Percentiles rank a stretch among this genome's conserved stretches.
These are phyloP conservation scores for Lordiphosa collinella DNA, from an alignment of 1,140 invertebrate genomes.

Conservation along the genomic window DNA sequence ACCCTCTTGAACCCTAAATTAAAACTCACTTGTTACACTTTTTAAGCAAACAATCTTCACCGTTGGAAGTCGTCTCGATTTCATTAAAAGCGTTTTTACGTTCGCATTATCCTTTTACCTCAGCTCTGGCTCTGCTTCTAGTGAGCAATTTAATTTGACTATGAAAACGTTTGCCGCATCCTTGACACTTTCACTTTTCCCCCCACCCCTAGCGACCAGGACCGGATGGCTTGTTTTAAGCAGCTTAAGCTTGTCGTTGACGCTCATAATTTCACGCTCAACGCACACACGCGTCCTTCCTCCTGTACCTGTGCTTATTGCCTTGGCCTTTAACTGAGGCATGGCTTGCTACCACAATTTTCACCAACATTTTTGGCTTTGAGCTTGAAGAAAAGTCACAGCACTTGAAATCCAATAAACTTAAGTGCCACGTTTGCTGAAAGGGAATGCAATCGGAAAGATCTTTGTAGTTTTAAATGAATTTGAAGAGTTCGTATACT, in stretches of 20 bases:
- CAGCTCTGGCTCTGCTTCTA: conserved; percentile 29
- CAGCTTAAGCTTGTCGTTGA: conserved; percentile 75
- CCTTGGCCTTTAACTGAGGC: conserved; percentile 30
- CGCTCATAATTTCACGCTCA: conserved; percentile 72
- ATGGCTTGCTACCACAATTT: conserved; percentile 33
- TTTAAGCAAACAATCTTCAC: conserved; percentile 34
- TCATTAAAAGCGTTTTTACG: conserved; percentile 78
- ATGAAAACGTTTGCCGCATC: conserved; percentile 66
- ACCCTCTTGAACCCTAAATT: conserved; percentile 42
- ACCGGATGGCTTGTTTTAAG: conserved; percentile 66
- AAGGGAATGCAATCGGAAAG: background rate
- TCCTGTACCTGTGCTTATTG: conserved; percentile 4
- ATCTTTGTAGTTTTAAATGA: too few species aligned
- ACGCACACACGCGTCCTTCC: conserved; percentile 48
- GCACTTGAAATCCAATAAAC: conserved; percentile 67
- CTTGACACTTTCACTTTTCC: conserved; percentile 71
- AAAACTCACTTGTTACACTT: conserved; percentile 75
- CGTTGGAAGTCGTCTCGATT: conserved; percentile 71
- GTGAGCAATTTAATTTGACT: conserved; percentile 72
- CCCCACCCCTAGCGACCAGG: background rate
- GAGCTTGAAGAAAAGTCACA: conserved; percentile 14
- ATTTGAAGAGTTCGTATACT: too few species aligned
- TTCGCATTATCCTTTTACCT: conserved; percentile 69
- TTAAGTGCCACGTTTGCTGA: conserved; percentile 37
- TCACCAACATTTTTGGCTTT: conserved; percentile 31